Percentiles rank a stretch among this genome's conserved stretches.
Evolutionary conservation across 92 coral and sea anemone species (phyloP).

Genomic region (Epizoanthus illoricatus): DNA sequence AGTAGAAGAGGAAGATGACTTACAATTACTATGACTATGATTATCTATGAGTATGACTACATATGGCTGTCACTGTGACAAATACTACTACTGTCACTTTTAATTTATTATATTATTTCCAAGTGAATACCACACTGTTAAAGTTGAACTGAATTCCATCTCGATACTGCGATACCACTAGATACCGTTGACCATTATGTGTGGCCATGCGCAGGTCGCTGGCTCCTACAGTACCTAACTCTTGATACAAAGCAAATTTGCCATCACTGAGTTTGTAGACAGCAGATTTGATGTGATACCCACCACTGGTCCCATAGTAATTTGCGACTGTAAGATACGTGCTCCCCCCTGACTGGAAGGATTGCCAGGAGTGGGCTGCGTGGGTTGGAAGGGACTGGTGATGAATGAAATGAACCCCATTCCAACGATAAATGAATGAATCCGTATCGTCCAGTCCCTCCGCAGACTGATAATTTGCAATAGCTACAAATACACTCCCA

Average conservation of each 20-base stretch:
- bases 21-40: too few species aligned
- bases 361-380: slow-evolving; percentile 32
- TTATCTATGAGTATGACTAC: too few species aligned
- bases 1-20: too few species aligned
- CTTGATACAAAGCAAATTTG: slow-evolving; percentile 33
- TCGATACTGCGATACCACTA: slow-evolving; percentile 32
- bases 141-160: slow-evolving; percentile 1
- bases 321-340: slow-evolving; percentile 49
- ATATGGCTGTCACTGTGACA: neutral
- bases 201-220: slow-evolving; percentile 18
- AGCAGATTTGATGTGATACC: slow-evolving; percentile 29
- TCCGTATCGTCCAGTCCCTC: neutral
- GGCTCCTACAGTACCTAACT: slow-evolving; percentile 45
- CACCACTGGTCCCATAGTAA: slow-evolving; percentile 6
- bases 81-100: neutral
- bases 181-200: slow-evolving; percentile 36
- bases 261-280: slow-evolving; percentile 40
- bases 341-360: slow-evolving; percentile 23
- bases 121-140: slow-evolving; percentile 15
- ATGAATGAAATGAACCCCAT: slow-evolving; percentile 20
- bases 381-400: slow-evolving; percentile 32
- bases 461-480: slow-evolving; percentile 21
- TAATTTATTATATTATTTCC: neutral
- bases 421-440: slow-evolving; percentile 38
- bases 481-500: slow-evolving; percentile 20